Percentiles rank a stretch among this genome's conserved stretches.
Conservation (phyloP, 2,888 invertebrate species). For the Amphipyra berbera region DNA sequence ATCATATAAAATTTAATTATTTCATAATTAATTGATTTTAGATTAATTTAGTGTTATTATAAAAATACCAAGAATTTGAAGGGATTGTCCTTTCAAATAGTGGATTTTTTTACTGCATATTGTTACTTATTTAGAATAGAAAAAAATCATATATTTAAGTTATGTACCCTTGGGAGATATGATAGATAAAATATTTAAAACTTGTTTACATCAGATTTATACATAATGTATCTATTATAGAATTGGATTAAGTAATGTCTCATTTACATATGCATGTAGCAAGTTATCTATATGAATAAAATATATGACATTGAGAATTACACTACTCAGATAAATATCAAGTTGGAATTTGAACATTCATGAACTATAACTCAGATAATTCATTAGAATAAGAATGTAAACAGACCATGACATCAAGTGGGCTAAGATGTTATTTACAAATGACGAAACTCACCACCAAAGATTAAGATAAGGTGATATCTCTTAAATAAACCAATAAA, state of each 20-base stretch:
- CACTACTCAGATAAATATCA: slow-evolving; percentile 2
- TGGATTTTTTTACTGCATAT: no score
- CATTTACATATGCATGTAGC: slow-evolving; percentile 28
- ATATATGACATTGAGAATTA: slow-evolving; percentile 6
- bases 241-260: slow-evolving; percentile 9
- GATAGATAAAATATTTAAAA: slow-evolving; percentile 2
- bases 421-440: slow-evolving; percentile 30
- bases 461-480: slow-evolving; percentile 62
- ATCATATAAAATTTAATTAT: no score
- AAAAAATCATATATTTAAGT: background rate
- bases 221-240: slow-evolving; percentile 24
- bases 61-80: no score
- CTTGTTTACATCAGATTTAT: slow-evolving; percentile 24
- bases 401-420: slow-evolving; percentile 11
- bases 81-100: no score
- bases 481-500: slow-evolving; percentile 49
- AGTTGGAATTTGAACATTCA: slow-evolving; percentile 10
- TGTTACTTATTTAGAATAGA: no score
- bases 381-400: background rate
- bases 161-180: slow-evolving; percentile 10
- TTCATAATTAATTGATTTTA: no score
- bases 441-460: slow-evolving; percentile 47
- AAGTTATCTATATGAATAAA: slow-evolving; percentile 18
- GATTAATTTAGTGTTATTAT: no score
- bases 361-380: slow-evolving; percentile 14